phyloP scores from a whole-genome alignment of 2,888 invertebrate genomes.

The Himalopsyche anomala region DNA sequence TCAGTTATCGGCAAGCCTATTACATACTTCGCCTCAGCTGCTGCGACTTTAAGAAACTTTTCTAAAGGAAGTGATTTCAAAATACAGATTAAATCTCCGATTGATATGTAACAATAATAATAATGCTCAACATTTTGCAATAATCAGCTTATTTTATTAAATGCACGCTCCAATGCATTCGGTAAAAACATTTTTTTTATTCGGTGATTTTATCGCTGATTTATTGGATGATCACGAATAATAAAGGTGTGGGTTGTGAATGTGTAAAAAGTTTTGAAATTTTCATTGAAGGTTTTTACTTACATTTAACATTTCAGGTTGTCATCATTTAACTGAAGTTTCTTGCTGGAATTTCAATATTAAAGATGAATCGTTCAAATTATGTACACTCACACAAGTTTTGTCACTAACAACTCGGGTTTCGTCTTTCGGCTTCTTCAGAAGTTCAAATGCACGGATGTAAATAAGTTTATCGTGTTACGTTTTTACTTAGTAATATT shows the following conservation, averaged over 20 bases:
- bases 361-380: too few relatives aligned
- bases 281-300: too few relatives aligned
- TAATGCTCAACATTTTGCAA: neutral
- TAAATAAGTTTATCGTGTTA: too few relatives aligned
- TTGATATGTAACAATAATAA: slow-evolving; percentile 37
- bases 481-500: too few relatives aligned
- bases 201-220: neutral
- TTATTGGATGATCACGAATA: neutral
- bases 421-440: too few relatives aligned
- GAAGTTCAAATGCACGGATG: too few relatives aligned
- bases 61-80: slow-evolving; percentile 47
- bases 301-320: too few relatives aligned
- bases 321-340: too few relatives aligned
- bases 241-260: neutral
- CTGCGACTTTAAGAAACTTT: neutral
- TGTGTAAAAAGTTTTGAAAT: neutral
- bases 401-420: too few relatives aligned
- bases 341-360: too few relatives aligned
- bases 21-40: slow-evolving; percentile 39
- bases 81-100: slow-evolving; percentile 51
- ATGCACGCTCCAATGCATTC: neutral
- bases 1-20: slow-evolving; percentile 10
- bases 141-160: neutral
- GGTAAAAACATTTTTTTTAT: neutral
- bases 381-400: too few relatives aligned